Base-by-base conservation (phyloP, 2,113 vertebrate genomes). In the Salvelinus fontinalis region DNA sequence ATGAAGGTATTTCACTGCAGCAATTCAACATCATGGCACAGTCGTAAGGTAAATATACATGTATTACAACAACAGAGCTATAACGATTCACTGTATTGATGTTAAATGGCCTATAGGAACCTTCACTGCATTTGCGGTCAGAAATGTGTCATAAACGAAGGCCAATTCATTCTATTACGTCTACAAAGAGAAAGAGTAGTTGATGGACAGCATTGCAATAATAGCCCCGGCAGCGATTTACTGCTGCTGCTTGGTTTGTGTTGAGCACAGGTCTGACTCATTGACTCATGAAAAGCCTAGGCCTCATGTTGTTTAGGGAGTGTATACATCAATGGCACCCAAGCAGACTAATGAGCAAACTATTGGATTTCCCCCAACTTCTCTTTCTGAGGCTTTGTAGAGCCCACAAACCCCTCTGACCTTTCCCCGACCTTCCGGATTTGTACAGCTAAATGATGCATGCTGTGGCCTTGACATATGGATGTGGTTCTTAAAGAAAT, bases 261-360 rank as follows among this genome's bases (percentile, higher is more conserved):
- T 76, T 76, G 22, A 71, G 75, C 18, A 2, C 27, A 65, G 70
- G 82, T 83, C 77, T 87, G 89, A 88, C 80, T 89, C 89, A 90
- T 81, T 48, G 69, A 79, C 83, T 85, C 76, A 0, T 74, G 26
- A 86, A 77, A 78, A 74, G 78, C 67, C 74, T 27, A 73, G 20
- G 75, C 65, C 74, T 80, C 74, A 11, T 80, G 68, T 81, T 81
- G 78, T 80, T 85, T 81, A 68, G 73, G 80, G 70, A 79, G 80
- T 74, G 76, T 76, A 76, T 72, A 84, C 82, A 84, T 87, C 80
- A 84, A 72, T 82, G 81, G 75, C 81, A 76, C 64, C 57, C 81
- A 22, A 64, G 16, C 11, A 20, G 70, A 73, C 79, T 91, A 90
- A 92, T 89, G 88, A 90, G 86, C 73, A 59, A 74, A 66, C 81